Conservation (phyloP, 2,797 vertebrate species). For the Myotis vivesi region DNA sequence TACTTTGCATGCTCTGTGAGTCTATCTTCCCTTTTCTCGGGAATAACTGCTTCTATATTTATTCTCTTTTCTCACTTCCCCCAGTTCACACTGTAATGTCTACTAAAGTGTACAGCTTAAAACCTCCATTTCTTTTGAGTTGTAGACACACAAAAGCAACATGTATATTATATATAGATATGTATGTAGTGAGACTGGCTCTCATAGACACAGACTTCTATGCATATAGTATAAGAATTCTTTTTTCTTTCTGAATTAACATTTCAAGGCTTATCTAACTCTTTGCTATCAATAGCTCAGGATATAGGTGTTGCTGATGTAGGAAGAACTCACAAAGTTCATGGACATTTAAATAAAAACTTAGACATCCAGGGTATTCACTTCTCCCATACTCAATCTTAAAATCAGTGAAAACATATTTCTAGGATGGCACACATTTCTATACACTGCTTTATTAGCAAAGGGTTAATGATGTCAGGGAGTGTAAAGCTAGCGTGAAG, state of each 20-base stretch:
- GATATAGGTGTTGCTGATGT: background rate
- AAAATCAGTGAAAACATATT: background rate
- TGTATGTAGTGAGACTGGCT: background rate
- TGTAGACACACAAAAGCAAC: background rate
- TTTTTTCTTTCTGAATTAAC: slow-evolving; percentile 21
- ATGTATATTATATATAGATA: background rate
- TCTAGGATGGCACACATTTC: background rate
- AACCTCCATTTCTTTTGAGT: background rate
- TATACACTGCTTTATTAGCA: background rate
- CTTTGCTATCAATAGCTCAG: background rate
- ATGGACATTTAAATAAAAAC: background rate
- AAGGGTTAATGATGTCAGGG: slow-evolving; percentile 80
- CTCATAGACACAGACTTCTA: background rate
- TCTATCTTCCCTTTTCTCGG: slow-evolving; percentile 53
- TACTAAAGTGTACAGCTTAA: background rate
- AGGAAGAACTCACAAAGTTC: slow-evolving; percentile 24
- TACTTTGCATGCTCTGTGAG: slow-evolving; percentile 70
- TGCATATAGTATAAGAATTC: background rate
- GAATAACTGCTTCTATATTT: slow-evolving; percentile 19
- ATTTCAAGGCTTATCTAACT: background rate
- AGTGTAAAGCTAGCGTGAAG: slow-evolving; percentile 61
- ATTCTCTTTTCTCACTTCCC: background rate
- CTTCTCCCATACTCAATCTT: slow-evolving; percentile 1
- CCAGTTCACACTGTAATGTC: slow-evolving; percentile 33
- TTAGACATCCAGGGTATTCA: background rate